Percentiles rank a stretch among this genome's conserved stretches.
Evolutionary conservation across 2,113 vertebrate genomes (phyloP).

Genomic region (Prionailurus bengalensis): DNA sequence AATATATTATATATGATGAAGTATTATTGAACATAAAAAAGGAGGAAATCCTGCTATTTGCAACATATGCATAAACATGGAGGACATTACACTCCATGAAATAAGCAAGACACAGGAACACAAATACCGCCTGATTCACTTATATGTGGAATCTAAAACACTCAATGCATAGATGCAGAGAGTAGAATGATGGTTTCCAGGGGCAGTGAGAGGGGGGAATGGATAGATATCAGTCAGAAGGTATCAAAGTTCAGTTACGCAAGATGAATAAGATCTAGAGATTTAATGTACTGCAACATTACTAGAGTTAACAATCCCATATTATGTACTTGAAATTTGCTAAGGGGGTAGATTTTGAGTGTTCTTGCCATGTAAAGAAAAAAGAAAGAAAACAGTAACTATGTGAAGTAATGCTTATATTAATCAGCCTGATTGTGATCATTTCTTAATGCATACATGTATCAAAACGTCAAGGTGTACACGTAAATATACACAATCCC

Average conservation of each 20-base stretch:
- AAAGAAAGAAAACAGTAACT: not conserved
- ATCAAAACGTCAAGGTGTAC: too few relatives aligned
- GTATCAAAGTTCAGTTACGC: not conserved
- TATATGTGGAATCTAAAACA: not conserved
- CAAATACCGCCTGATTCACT: not conserved
- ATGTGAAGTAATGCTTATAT: not conserved
- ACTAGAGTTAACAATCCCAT: not conserved
- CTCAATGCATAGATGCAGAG: not conserved
- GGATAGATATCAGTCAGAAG: not conserved
- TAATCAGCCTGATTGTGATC: not conserved
- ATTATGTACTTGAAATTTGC: not conserved
- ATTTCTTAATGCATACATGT: not conserved
- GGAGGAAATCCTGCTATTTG: not conserved
- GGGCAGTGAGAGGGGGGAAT: not conserved
- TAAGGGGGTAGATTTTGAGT: not conserved
- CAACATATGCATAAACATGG: too few relatives aligned
- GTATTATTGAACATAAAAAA: not conserved
- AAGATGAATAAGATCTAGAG: not conserved
- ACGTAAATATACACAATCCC: not conserved
- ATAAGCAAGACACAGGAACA: not conserved
- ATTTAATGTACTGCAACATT: not conserved
- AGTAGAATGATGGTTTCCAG: not conserved
- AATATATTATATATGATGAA: not conserved
- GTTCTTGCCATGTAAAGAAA: too few relatives aligned
- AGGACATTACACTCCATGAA: not conserved